These are phyloP conservation scores for Nothocercus nigrocapillus DNA, from an alignment of 2,113 vertebrate species.

Conservation along the genomic window DNA sequence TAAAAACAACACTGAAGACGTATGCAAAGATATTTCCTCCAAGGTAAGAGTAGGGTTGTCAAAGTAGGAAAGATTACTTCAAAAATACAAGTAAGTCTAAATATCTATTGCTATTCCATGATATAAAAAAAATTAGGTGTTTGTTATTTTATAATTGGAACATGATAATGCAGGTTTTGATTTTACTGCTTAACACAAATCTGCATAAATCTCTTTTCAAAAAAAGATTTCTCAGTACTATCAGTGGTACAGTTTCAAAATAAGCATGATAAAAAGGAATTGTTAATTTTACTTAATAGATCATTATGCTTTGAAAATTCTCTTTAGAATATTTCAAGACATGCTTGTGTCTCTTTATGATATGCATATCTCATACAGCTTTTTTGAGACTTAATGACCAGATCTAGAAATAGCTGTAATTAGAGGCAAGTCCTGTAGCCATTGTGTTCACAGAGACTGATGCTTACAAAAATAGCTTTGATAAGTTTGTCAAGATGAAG, in stretches of 20 bases:
- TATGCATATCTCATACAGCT: background rate
- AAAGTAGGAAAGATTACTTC: background rate
- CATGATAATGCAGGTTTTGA: background rate
- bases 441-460: background rate
- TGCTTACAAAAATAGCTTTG: background rate
- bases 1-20: slow-evolving; percentile 17
- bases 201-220: background rate
- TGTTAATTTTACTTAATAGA: background rate
- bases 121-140: too few species aligned
- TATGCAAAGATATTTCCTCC: slow-evolving; percentile 6
- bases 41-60: slow-evolving; percentile 48
- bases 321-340: background rate
- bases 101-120: background rate
- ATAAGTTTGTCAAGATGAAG: background rate
- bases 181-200: background rate
- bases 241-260: background rate
- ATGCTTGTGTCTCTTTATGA: background rate
- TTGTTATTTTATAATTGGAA: background rate
- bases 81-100: background rate
- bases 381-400: background rate
- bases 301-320: background rate
- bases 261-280: background rate
- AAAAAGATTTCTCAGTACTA: background rate
- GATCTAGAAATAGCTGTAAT: background rate
- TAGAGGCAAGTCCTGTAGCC: background rate